Percentiles rank a stretch among this genome's conserved stretches.
phyloP scores from a whole-genome alignment of 2,888 invertebrate species.

The Dryococelus australis region DNA sequence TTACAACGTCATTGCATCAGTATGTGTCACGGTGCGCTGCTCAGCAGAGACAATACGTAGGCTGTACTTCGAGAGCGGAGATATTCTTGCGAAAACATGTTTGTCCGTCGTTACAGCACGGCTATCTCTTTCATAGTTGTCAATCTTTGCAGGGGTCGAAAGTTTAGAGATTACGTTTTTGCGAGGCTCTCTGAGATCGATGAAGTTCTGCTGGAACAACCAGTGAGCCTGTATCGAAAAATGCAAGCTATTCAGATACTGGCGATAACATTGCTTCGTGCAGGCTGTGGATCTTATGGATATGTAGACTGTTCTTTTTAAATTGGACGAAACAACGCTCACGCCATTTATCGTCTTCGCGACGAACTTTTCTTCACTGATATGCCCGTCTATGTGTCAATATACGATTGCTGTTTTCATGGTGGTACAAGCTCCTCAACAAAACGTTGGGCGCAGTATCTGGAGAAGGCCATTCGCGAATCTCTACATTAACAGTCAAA shows the following conservation, averaged over 20 bases:
- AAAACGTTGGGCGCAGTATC: not conserved
- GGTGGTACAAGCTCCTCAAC: not conserved
- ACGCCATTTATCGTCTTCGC: not conserved
- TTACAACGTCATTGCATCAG: not conserved
- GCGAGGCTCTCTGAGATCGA: not conserved
- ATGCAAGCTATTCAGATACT: not conserved
- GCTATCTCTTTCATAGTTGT: not conserved
- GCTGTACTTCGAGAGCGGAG: not conserved
- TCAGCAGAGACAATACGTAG: not conserved
- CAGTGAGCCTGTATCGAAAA: not conserved
- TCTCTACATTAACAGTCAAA: not conserved
- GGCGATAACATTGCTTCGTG: not conserved
- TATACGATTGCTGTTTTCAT: not conserved
- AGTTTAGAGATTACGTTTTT: not conserved
- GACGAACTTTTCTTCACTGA: not conserved
- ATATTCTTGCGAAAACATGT: not conserved
- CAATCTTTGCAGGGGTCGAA: not conserved
- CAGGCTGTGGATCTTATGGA: not conserved
- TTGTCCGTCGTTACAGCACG: not conserved
- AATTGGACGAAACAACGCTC: not conserved
- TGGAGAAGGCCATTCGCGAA: not conserved
- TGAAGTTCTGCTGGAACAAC: not conserved
- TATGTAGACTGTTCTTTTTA: not conserved
- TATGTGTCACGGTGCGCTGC: not conserved
- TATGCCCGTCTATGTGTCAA: not conserved